Evolutionary conservation across 2,113 vertebrate genomes (phyloP).

Genomic region (Castor canadensis): DNA sequence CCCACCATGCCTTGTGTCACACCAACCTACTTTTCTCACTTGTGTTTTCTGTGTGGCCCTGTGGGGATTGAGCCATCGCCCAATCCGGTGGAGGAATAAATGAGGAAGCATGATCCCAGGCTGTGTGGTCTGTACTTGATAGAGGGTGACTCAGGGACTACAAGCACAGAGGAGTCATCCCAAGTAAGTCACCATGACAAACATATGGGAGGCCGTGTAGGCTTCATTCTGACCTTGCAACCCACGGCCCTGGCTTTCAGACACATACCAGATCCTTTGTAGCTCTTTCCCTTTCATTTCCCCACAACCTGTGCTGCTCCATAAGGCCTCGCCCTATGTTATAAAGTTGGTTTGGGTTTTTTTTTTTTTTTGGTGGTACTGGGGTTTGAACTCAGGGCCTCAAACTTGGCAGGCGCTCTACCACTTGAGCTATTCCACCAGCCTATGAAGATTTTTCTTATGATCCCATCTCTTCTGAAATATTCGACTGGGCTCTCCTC

Average conservation of each 20-base stretch:
- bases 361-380: too few species aligned
- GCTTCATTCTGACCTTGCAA: too few species aligned
- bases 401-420: too few species aligned
- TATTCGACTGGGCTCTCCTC: not conserved
- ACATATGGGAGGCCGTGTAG: not conserved
- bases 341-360: too few species aligned
- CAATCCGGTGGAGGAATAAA: not conserved
- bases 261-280: too few species aligned
- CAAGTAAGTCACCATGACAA: not conserved
- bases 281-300: not conserved
- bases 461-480: not conserved
- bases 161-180: not conserved
- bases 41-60: not conserved
- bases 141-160: rapidly evolving
- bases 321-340: too few species aligned
- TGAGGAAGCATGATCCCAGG: not conserved
- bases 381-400: too few species aligned
- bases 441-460: not conserved
- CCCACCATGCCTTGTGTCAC: not conserved
- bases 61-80: not conserved
- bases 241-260: too few species aligned
- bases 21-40: not conserved
- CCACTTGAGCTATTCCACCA: too few species aligned
- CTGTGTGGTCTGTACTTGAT: not conserved
- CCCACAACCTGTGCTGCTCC: too few species aligned